Conservation (phyloP, 2,888 invertebrate genomes). For the Pristionchus entomophagus region DNA sequence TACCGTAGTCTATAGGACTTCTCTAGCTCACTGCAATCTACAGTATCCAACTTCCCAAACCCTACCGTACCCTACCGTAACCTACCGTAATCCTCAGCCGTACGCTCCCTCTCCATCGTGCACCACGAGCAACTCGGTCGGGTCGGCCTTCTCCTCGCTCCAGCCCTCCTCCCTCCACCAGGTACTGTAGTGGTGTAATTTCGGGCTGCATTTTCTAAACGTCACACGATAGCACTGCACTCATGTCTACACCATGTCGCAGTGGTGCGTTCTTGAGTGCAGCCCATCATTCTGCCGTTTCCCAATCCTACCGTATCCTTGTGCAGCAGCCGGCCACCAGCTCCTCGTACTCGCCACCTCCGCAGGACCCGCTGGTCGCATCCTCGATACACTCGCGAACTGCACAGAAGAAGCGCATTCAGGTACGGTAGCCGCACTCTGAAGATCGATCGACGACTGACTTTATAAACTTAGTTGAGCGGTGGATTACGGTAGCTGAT, state of each 20-base stretch:
- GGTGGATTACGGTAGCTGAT: too few relatives aligned
- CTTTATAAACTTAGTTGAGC: too few relatives aligned
- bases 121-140: neutral
- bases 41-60: neutral
- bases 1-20: too few relatives aligned
- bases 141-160: slow-evolving; percentile 26
- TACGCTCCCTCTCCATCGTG: slow-evolving; percentile 30
- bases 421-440: slow-evolving; percentile 48
- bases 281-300: neutral
- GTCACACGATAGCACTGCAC: too few relatives aligned
- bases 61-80: neutral
- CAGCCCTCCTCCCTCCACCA: neutral
- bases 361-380: slow-evolving; percentile 63
- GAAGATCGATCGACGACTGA: neutral
- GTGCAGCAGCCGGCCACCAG: neutral
- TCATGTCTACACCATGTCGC: too few relatives aligned
- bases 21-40: too few relatives aligned
- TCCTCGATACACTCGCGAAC: neutral
- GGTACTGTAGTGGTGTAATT: neutral
- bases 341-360: slow-evolving; percentile 59
- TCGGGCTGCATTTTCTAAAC: neutral
- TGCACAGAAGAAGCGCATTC: slow-evolving; percentile 61
- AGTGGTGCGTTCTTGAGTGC: neutral
- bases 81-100: neutral
- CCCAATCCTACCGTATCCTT: neutral